Evolutionary conservation across 1,140 invertebrate genomes (phyloP).

Genomic region (Drosophila takahashii): DNA sequence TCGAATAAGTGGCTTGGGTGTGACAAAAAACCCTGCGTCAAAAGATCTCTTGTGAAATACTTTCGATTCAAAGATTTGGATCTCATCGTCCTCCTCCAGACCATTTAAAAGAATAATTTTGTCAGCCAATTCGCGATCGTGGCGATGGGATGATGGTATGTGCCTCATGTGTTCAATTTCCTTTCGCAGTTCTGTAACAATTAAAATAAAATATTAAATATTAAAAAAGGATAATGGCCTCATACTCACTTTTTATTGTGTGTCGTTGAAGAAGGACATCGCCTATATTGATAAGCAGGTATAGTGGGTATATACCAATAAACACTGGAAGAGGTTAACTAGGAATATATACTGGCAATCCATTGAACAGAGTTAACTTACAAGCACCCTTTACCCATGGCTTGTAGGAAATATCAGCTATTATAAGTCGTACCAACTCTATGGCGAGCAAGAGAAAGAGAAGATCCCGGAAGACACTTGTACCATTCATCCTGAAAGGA

Average conservation of each 20-base stretch:
- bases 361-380: slow-evolving; percentile 1
- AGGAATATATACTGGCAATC: neutral
- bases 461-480: slow-evolving; percentile 30
- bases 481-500: slow-evolving; percentile 51
- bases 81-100: slow-evolving; percentile 21
- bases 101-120: slow-evolving; percentile 1
- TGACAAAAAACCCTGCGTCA: slow-evolving; percentile 1
- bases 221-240: too few relatives aligned
- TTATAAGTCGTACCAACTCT: slow-evolving; percentile 1
- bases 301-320: slow-evolving; percentile 32
- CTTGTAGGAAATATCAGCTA: neutral
- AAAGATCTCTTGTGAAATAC: neutral
- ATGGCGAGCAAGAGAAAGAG: slow-evolving; percentile 40
- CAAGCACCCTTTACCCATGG: slow-evolving; percentile 5
- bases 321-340: slow-evolving; percentile 8
- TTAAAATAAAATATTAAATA: neutral
- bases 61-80: neutral
- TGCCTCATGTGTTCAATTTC: slow-evolving; percentile 4
- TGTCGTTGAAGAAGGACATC: slow-evolving; percentile 34
- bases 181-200: slow-evolving; percentile 19
- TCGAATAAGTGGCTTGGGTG: neutral
- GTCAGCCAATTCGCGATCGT: neutral
- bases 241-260: slow-evolving; percentile 43
- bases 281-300: slow-evolving; percentile 35
- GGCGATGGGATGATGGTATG: neutral